These are phyloP conservation scores for Cranoglanis bouderius DNA, from an alignment of 2,113 vertebrate species.

Conservation along the genomic window DNA sequence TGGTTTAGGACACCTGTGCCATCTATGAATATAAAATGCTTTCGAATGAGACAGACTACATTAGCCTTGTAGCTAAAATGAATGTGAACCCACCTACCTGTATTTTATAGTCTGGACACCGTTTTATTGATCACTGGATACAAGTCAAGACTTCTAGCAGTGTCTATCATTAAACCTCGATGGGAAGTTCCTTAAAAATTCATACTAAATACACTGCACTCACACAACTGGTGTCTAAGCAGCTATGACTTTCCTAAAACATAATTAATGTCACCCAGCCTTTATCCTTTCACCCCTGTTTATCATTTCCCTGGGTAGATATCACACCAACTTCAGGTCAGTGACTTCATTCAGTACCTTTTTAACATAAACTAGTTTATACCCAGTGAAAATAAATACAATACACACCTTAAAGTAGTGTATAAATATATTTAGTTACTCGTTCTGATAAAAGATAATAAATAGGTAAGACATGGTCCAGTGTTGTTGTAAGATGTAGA, in stretches of 20 bases:
- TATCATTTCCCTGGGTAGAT: not conserved
- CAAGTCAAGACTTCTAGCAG: not conserved
- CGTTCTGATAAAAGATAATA: not conserved
- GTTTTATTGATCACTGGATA: not conserved
- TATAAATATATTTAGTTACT: not conserved
- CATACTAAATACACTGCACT: not conserved
- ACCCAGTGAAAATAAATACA: not conserved
- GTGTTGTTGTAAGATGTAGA: not conserved
- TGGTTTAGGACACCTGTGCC: not conserved
- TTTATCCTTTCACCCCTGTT: not conserved
- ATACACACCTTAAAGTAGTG: not conserved
- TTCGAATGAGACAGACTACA: not conserved
- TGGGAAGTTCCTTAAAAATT: not conserved
- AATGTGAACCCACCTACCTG: not conserved
- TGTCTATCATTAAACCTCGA: not conserved
- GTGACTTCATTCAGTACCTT: not conserved
- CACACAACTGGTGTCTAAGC: not conserved
- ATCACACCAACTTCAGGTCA: not conserved
- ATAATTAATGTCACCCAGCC: not conserved
- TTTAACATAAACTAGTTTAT: no score
- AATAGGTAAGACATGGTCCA: not conserved
- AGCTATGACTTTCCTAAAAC: not conserved
- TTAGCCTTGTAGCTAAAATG: not conserved
- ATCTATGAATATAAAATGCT: not conserved
- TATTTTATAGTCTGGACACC: not conserved